Percentiles rank a stretch among this genome's conserved stretches.
Evolutionary conservation across 2,113 vertebrate genomes (phyloP).

Genomic region (human (Homo sapiens)): GRCh38 chrX:142685501-142686000

Average conservation of each 20-base stretch:
- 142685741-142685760: not conserved
- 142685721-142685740: conserved; percentile 15
- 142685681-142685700: not conserved
- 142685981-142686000: not conserved
- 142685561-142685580: not conserved
- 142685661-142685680: not conserved
- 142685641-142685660: not conserved
- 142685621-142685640: not conserved
- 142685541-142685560: not conserved
- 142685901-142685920: not conserved
- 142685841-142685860: not conserved
- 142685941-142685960: not conserved
- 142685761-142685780: not conserved
- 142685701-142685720: not conserved
- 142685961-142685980: not conserved
- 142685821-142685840: not conserved
- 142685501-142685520: not conserved
- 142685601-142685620: not conserved
- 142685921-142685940: not conserved
- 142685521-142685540: not conserved
- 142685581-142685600: not conserved
- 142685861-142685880: not conserved
- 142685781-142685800: not conserved
- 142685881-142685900: not conserved
- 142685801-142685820: not conserved